Conservation (phyloP, 2,797 vertebrate genomes). For the Trachops cirrhosus region DNA sequence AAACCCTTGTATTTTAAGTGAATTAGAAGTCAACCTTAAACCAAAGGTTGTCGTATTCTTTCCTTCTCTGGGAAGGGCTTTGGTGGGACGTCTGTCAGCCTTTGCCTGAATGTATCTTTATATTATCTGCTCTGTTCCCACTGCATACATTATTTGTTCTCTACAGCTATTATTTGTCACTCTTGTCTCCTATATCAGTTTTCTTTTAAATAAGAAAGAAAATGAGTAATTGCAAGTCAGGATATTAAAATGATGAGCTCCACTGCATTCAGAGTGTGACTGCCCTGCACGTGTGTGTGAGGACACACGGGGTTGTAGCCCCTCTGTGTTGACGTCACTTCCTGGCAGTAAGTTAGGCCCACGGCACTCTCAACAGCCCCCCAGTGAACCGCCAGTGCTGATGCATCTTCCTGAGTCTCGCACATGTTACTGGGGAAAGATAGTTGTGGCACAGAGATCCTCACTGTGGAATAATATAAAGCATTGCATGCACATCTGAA, state of each 20-base stretch:
- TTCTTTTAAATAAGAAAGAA: conserved; percentile 10
- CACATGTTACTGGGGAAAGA: neutral
- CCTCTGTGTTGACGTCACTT: neutral
- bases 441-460: neutral
- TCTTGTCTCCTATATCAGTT: neutral
- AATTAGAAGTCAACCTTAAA: neutral
- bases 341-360: neutral
- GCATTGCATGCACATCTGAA: neutral
- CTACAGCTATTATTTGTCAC: neutral
- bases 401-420: neutral
- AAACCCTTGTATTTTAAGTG: neutral
- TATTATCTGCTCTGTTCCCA: neutral
- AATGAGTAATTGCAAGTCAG: neutral
- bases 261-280: neutral
- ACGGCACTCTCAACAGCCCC: neutral
- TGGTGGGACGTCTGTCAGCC: neutral
- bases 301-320: fast-evolving
- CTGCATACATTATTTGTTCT: neutral
- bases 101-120: neutral
- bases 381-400: neutral
- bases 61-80: neutral
- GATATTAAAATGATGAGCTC: neutral
- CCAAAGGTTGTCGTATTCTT: neutral
- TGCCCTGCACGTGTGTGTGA: no score
- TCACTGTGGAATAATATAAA: neutral